Evolutionary conservation across 92 coral and sea anemone genomes (phyloP).

Genomic region (Scolanthus callimorphus): DNA sequence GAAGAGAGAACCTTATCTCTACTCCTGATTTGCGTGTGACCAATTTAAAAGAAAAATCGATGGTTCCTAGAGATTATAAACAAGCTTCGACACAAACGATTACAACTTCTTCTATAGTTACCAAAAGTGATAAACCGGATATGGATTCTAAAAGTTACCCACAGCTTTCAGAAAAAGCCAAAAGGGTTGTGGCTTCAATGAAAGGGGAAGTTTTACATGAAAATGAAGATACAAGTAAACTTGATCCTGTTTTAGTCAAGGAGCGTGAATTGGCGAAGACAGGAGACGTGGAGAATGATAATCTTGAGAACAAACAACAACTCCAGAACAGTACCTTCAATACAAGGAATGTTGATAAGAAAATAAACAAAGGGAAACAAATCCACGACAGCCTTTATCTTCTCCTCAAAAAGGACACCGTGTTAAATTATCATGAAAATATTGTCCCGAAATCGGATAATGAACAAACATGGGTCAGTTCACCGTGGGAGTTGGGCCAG

Average conservation of each 20-base stretch:
- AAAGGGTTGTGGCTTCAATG: constrained; percentile 20
- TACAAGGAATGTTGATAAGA: constrained; percentile 12
- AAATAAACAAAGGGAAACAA: constrained; percentile 44
- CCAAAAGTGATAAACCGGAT: background rate
- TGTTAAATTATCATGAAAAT: constrained; percentile 36
- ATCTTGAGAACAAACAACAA: constrained; percentile 3
- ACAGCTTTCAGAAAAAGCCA: constrained; percentile 16
- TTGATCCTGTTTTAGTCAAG: background rate
- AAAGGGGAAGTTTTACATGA: background rate
- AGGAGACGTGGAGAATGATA: constrained; percentile 13
- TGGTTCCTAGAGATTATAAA: background rate
- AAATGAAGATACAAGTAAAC: background rate
- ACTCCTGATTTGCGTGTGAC: background rate
- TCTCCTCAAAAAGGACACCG: constrained; percentile 32
- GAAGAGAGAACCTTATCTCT: background rate
- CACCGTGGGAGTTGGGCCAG: constrained; percentile 49
- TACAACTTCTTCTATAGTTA: background rate
- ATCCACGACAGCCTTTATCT: constrained; percentile 42
- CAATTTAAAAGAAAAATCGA: background rate
- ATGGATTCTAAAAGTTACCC: constrained; percentile 4
- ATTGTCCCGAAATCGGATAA: constrained; percentile 12
- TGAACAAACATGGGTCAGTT: constrained; percentile 5
- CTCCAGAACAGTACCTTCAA: constrained; percentile 4
- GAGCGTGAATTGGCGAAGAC: constrained; percentile 21
- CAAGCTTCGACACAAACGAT: background rate